A percentile compares a stretch with the other conserved stretches of the same genome.
phyloP scores from a whole-genome alignment of 1,140 invertebrate genomes.

The Drosophila sulfurigaster region DNA sequence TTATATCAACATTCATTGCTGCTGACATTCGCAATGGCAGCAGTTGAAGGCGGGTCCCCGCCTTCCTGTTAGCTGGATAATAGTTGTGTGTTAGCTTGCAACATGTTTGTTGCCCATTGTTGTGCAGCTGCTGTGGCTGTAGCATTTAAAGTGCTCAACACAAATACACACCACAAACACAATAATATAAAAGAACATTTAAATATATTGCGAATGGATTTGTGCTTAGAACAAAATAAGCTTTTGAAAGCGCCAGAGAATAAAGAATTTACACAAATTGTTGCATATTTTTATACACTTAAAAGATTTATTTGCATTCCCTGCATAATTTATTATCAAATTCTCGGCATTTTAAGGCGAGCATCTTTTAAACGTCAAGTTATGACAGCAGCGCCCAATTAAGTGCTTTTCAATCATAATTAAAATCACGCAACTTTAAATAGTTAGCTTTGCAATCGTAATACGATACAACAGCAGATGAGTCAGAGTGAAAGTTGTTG shows the following conservation, averaged over 20 bases:
- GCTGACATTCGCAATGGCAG: conserved; percentile 35
- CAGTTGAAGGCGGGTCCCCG: conserved; percentile 14
- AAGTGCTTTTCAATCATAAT: not conserved
- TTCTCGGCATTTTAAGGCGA: too few relatives aligned
- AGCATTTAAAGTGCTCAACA: conserved; percentile 31
- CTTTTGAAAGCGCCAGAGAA: not conserved
- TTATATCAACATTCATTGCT: conserved; percentile 69
- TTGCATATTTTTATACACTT: not conserved
- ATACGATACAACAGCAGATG: not conserved
- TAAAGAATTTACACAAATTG: not conserved
- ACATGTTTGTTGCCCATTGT: conserved; percentile 35
- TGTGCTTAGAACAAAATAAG: not conserved
- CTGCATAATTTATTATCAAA: too few relatives aligned
- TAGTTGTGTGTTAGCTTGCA: conserved; percentile 33
- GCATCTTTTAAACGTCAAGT: too few relatives aligned
- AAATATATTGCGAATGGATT: conserved; percentile 20
- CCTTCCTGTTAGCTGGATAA: conserved; percentile 36
- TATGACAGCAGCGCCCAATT: not conserved
- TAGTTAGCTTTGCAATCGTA: not conserved
- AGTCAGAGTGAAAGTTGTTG: not conserved
- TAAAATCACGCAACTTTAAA: not conserved
- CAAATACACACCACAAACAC: conserved; percentile 12
- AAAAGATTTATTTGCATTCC: too few relatives aligned
- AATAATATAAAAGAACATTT: conserved; percentile 8
- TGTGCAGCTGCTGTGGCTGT: conserved; percentile 14